Conservation (phyloP, 1,140 invertebrate species). For the Drosophila funebris region DNA sequence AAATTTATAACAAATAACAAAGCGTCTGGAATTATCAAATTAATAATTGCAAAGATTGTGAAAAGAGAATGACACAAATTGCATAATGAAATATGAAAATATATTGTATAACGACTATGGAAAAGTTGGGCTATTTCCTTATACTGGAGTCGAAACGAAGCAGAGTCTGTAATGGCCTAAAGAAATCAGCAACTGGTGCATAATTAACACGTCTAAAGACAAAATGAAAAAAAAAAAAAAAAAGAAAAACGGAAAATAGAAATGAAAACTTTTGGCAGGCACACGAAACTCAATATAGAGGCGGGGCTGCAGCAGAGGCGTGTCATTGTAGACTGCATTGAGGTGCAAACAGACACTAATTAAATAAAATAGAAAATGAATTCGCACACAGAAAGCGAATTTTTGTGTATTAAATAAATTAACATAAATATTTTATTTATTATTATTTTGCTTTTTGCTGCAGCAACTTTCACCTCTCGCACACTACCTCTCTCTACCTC, state of each 20-base stretch:
- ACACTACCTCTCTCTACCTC: not conserved
- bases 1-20: too few relatives aligned
- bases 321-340: conserved; percentile 16
- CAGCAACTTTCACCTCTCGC: too few relatives aligned
- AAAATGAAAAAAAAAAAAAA: conserved; percentile 19
- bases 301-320: not conserved
- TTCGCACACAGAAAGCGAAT: conserved; percentile 36
- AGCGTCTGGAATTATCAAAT: too few relatives aligned
- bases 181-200: conserved; percentile 26
- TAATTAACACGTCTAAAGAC: conserved; percentile 48
- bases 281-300: not conserved
- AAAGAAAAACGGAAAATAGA: conserved; percentile 3
- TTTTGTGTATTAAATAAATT: conserved; percentile 45
- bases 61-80: not conserved
- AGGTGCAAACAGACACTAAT: conserved; percentile 47
- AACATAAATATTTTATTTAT: conserved; percentile 46
- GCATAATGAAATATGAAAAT: conserved; percentile 1
- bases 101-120: not conserved
- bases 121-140: not conserved
- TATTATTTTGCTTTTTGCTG: conserved; percentile 24
- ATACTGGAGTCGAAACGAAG: conserved; percentile 1
- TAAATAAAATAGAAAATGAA: conserved; percentile 41
- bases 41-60: not conserved
- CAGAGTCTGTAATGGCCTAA: conserved; percentile 5
- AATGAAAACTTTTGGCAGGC: conserved; percentile 35